A percentile compares a stretch with the other conserved stretches of the same genome.
Conservation (phyloP, 2,797 vertebrate genomes). For the Heliangelus exortis region DNA sequence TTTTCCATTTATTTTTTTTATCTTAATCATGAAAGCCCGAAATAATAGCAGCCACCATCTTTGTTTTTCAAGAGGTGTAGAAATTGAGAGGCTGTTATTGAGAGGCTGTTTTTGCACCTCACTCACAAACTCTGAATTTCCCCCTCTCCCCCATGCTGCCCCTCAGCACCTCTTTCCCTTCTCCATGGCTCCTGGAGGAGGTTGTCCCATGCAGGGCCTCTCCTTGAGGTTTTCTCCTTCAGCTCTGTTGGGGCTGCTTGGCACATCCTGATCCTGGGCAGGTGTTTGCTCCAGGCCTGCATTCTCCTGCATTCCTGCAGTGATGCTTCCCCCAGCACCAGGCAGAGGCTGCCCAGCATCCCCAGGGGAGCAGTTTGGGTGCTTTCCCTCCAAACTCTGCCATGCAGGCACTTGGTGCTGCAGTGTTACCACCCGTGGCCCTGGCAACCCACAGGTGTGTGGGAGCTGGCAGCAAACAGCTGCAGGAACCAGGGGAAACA, state of each 20-base stretch:
- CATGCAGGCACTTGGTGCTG: neutral
- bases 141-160: neutral
- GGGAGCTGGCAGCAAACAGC: neutral
- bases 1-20: neutral
- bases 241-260: neutral
- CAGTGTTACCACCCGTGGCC: accelerated
- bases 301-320: neutral
- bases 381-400: neutral
- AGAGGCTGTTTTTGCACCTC: neutral
- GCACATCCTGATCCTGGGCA: neutral
- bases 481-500: accelerated
- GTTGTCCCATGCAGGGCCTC: accelerated
- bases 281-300: neutral
- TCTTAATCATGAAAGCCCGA: neutral
- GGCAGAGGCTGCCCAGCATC: neutral
- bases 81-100: neutral
- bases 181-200: neutral
- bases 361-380: neutral
- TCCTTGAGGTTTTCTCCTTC: neutral
- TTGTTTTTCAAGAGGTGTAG: neutral
- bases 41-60: neutral
- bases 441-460: accelerated
- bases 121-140: neutral
- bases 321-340: neutral
- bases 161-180: neutral